These are phyloP conservation scores for Troides oblongomaculatus DNA, from an alignment of 2,888 invertebrate species.

Conservation along the genomic window DNA sequence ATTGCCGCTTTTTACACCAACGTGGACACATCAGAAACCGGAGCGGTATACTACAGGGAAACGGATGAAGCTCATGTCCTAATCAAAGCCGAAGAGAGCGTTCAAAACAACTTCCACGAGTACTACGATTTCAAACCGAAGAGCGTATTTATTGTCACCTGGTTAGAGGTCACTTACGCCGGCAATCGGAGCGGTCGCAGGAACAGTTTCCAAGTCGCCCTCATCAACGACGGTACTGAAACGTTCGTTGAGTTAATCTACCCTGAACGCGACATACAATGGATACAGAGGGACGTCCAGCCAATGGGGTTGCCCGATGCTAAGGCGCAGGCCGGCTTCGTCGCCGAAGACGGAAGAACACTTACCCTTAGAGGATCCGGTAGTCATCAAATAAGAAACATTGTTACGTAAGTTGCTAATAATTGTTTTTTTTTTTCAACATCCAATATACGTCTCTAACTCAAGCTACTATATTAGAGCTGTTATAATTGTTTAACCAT, in stretches of 20 bases:
- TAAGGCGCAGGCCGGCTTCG: constrained; percentile 95
- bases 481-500: too few relatives aligned
- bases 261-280: constrained; percentile 92
- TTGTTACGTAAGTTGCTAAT: constrained; percentile 83
- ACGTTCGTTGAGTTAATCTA: constrained; percentile 94
- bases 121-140: constrained; percentile 86
- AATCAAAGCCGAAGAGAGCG: constrained; percentile 83
- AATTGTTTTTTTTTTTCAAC: too few relatives aligned
- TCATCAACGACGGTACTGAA: constrained; percentile 86
- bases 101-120: constrained; percentile 87
- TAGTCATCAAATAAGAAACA: constrained; percentile 90
- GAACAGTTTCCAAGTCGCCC: constrained; percentile 90
- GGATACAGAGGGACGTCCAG: constrained; percentile 91
- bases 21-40: constrained; percentile 88
- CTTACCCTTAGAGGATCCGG: constrained; percentile 92
- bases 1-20: constrained; percentile 96
- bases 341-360: constrained; percentile 89
- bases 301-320: constrained; percentile 91
- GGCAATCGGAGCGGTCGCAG: constrained; percentile 62
- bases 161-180: constrained; percentile 91
- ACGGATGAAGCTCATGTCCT: constrained; percentile 82
- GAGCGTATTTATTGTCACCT: constrained; percentile 92
- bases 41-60: constrained; percentile 87
- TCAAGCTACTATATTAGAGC: too few relatives aligned
- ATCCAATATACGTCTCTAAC: too few relatives aligned